Evolutionary conservation across 2,113 vertebrate genomes (phyloP).

Genomic region (Halcyon senegalensis): DNA sequence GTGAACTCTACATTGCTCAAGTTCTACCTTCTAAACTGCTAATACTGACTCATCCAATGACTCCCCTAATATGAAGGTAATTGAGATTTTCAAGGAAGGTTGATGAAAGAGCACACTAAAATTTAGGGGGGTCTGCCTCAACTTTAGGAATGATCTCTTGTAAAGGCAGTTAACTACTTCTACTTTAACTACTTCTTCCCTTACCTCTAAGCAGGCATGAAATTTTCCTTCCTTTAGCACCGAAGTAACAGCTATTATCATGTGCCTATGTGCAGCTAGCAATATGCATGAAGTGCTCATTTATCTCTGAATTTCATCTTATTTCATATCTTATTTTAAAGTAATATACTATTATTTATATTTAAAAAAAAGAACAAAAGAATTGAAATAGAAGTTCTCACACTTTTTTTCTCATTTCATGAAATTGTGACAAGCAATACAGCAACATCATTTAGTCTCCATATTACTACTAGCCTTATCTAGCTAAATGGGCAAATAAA

Average conservation of each 20-base stretch:
- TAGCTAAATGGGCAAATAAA: neutral
- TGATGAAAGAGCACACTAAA: neutral
- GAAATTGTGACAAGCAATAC: neutral
- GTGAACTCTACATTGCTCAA: neutral
- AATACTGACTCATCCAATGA: neutral
- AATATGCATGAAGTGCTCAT: neutral
- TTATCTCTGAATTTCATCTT: neutral
- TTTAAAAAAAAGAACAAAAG: neutral
- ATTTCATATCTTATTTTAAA: neutral
- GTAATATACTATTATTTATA: neutral
- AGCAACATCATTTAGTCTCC: neutral
- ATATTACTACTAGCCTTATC: neutral
- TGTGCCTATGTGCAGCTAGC: neutral
- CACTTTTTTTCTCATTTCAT: neutral
- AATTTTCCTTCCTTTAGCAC: neutral
- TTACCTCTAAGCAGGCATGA: neutral
- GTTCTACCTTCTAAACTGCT: neutral
- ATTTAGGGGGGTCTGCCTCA: neutral
- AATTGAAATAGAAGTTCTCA: fast-evolving
- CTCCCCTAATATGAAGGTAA: neutral
- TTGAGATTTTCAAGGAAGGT: neutral
- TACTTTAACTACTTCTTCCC: neutral
- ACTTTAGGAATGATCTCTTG: neutral
- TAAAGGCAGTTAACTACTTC: neutral
- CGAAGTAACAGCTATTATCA: neutral